phyloP scores from a whole-genome alignment of 2,888 invertebrate genomes.

The Drosophila diplacantha region DNA sequence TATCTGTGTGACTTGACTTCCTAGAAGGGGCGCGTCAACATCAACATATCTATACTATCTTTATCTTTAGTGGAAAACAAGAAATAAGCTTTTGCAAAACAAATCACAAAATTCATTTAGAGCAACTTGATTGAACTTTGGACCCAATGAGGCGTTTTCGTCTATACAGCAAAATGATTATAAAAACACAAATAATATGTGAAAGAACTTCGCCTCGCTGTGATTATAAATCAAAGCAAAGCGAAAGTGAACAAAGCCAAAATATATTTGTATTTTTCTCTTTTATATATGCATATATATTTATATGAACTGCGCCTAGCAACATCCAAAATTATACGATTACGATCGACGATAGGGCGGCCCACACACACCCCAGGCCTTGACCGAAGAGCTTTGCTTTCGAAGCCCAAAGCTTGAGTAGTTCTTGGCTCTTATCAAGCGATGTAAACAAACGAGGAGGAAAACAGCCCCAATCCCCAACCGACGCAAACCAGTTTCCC shows the following conservation, averaged over 20 bases:
- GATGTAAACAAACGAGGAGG: constrained; percentile 64
- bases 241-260: constrained; percentile 20
- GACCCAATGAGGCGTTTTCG: constrained; percentile 35
- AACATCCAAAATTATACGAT: constrained; percentile 39
- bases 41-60: constrained; percentile 6
- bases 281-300: constrained; percentile 4
- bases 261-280: constrained; percentile 2
- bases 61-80: constrained; percentile 6
- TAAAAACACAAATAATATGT: constrained; percentile 31
- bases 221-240: constrained; percentile 28
- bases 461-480: constrained; percentile 49
- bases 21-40: constrained; percentile 30
- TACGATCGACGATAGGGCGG: constrained; percentile 34
- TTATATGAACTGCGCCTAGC: constrained; percentile 34
- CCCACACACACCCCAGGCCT: constrained; percentile 39
- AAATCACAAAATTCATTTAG: constrained; percentile 5
- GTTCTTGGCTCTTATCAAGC: constrained; percentile 50
- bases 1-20: constrained; percentile 10
- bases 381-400: constrained; percentile 53
- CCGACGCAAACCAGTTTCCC: constrained; percentile 53
- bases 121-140: constrained; percentile 45
- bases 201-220: constrained; percentile 9
- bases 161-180: constrained; percentile 29
- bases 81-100: constrained; percentile 20
- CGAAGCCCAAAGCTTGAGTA: constrained; percentile 45